Percentiles rank a stretch among this genome's conserved stretches.
phyloP scores from a whole-genome alignment of 1,140 invertebrate genomes.

The Wiebesia pumilae region DNA sequence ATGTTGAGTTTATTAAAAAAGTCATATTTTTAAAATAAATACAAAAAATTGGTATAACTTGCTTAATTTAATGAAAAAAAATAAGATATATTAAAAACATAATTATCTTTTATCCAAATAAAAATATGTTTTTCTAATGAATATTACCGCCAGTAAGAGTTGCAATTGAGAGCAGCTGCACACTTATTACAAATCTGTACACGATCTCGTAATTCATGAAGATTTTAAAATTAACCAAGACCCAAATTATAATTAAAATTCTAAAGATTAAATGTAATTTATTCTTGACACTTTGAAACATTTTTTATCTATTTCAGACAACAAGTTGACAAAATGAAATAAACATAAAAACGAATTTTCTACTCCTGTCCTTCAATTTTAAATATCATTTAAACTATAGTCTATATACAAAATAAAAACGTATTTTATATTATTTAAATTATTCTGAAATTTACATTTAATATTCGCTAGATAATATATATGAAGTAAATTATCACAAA shows the following conservation, averaged over 20 bases:
- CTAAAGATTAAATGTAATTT: neutral
- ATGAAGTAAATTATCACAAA: too few species aligned
- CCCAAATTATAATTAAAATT: neutral
- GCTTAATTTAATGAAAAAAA: neutral
- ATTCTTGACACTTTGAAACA: neutral
- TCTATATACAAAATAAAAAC: too few species aligned
- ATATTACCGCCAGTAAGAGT: neutral
- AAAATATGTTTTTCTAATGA: neutral
- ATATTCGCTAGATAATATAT: too few species aligned
- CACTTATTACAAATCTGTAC: neutral
- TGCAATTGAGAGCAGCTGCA: neutral
- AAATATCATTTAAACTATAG: too few species aligned
- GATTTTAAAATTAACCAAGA: neutral
- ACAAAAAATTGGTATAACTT: neutral
- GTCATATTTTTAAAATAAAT: neutral
- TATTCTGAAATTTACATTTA: too few species aligned
- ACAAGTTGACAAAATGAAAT: neutral
- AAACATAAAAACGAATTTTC: neutral
- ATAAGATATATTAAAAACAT: neutral
- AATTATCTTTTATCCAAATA: neutral
- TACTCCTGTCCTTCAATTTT: neutral
- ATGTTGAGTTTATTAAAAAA: neutral
- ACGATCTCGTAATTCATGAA: neutral
- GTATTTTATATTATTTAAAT: too few species aligned
- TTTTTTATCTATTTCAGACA: neutral